Evolutionary conservation across 2,113 vertebrate genomes (phyloP).

Genomic region (Glaucidium brasilianum): DNA sequence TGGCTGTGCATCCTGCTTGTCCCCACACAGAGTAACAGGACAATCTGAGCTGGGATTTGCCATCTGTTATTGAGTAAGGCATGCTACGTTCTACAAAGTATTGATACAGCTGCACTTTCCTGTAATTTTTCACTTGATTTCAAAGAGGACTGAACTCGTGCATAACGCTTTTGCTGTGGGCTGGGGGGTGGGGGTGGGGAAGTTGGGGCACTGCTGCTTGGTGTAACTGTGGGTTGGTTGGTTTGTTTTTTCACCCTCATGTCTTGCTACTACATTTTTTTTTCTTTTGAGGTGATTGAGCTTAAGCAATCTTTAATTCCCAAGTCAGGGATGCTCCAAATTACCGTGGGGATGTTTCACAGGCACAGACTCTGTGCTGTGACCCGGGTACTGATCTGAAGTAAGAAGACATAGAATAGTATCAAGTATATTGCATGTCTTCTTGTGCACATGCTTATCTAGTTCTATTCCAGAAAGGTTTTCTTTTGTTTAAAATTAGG

Average conservation of each 20-base stretch:
- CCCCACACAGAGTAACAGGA: too few species aligned
- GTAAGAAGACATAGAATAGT: background rate
- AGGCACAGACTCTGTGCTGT: background rate
- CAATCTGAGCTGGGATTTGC: background rate
- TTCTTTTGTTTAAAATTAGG: background rate
- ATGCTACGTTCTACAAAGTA: accelerated
- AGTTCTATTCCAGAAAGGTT: background rate
- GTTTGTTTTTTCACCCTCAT: background rate
- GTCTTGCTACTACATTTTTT: background rate
- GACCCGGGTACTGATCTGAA: background rate
- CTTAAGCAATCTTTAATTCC: background rate
- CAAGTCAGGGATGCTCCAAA: background rate
- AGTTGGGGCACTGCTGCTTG: background rate
- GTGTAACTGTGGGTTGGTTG: background rate
- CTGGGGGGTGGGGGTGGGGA: too few species aligned
- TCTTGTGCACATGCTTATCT: background rate
- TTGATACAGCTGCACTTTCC: background rate
- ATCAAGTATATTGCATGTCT: background rate
- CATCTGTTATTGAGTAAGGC: background rate
- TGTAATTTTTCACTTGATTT: background rate
- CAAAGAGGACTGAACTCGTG: background rate
- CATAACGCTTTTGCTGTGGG: accelerated
- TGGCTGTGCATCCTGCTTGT: background rate
- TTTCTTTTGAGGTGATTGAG: background rate
- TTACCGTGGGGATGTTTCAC: background rate